phyloP scores from a whole-genome alignment of 2,888 invertebrate genomes.

The Tetragonula carbonaria region DNA sequence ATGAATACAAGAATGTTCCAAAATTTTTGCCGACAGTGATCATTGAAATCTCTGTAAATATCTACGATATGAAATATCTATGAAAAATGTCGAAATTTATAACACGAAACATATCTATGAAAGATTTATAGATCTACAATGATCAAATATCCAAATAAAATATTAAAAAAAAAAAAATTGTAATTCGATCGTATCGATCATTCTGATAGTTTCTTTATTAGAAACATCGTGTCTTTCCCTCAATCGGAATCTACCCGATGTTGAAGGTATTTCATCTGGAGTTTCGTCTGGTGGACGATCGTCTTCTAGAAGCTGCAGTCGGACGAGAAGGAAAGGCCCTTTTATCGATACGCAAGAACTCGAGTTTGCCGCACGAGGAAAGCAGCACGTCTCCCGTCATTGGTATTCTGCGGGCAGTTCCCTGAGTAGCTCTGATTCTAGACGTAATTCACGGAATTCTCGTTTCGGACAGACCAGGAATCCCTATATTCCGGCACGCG shows the following conservation, averaged over 20 bases:
- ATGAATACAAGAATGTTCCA: no score
- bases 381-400: slow-evolving; percentile 47
- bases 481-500: slow-evolving; percentile 56
- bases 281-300: neutral
- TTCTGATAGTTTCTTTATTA: neutral
- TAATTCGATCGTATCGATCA: no score
- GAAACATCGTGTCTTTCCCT: neutral
- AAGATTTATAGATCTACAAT: no score
- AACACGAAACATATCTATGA: no score
- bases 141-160: neutral
- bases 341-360: slow-evolving; percentile 26
- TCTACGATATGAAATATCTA: no score
- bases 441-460: slow-evolving; percentile 73
- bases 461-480: slow-evolving; percentile 65
- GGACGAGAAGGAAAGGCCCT: slow-evolving; percentile 12
- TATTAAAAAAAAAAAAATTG: neutral
- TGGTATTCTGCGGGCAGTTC: slow-evolving; percentile 60
- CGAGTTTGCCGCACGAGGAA: slow-evolving; percentile 15
- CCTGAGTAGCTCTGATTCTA: slow-evolving; percentile 72
- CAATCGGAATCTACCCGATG: neutral
- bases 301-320: neutral
- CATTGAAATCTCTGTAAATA: no score
- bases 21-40: no score
- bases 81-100: no score
- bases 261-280: neutral